A percentile compares a stretch with the other conserved stretches of the same genome.
These are phyloP conservation scores for Polia nebulosa DNA, from an alignment of 2,888 invertebrate genomes.

Conservation along the genomic window DNA sequence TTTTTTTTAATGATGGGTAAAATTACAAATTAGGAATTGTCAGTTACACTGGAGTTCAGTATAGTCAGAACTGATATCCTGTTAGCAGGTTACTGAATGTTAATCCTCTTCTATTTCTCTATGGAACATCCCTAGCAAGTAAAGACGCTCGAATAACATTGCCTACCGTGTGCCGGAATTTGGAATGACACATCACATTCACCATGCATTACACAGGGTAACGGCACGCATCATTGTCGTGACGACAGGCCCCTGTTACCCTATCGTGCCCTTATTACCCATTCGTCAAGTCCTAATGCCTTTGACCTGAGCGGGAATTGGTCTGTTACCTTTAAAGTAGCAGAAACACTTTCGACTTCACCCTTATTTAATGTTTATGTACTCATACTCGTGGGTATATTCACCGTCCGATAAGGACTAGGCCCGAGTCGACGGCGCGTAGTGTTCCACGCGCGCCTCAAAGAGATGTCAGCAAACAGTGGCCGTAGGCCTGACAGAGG, in stretches of 20 bases:
- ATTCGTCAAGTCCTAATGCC: slow-evolving; percentile 6
- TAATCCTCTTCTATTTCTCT: neutral
- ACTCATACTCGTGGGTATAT: too few relatives aligned
- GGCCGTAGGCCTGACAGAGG: too few relatives aligned
- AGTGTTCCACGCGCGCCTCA: neutral
- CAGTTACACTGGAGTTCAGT: neutral
- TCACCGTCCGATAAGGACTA: too few relatives aligned
- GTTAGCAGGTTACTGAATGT: too few relatives aligned
- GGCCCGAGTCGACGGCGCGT: too few relatives aligned
- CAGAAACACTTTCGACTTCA: too few relatives aligned
- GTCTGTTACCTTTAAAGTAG: neutral
- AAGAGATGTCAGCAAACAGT: neutral
- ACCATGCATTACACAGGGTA: slow-evolving; percentile 43
- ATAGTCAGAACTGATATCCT: neutral
- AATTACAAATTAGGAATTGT: too few relatives aligned
- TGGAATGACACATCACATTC: slow-evolving; percentile 36
- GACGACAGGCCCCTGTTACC: slow-evolving; percentile 24
- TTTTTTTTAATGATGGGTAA: too few relatives aligned
- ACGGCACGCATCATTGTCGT: slow-evolving; percentile 28
- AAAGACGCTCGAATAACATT: slow-evolving; percentile 43
- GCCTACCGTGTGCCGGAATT: slow-evolving; percentile 52
- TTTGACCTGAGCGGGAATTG: slow-evolving; percentile 15
- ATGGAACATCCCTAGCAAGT: slow-evolving; percentile 42
- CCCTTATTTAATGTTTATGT: too few relatives aligned
- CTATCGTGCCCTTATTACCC: slow-evolving; percentile 18